Evolutionary conservation across 2,113 vertebrate species (phyloP), one percentile per base, ranked within the genome.

Genomic region (Sturnus vulgaris): DNA sequence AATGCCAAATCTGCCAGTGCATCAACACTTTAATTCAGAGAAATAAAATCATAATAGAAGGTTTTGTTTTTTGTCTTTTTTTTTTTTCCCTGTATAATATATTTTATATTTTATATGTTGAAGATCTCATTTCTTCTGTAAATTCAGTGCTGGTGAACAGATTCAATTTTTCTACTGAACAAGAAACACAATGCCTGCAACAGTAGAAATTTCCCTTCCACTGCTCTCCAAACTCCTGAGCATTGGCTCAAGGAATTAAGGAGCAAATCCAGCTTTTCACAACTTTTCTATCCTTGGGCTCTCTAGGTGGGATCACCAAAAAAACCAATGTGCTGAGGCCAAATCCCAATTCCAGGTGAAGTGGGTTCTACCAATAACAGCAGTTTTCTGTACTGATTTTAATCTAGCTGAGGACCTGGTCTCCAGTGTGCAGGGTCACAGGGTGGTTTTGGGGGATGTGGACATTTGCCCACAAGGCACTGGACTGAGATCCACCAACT

Each of bases 401-500:
- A 72, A 69, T 56, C 28, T 37, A 78, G 30, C 42, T 56, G 68
- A 96, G 79, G 68, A 70, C 37, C 68, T 64, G 39, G 52, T 91
- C 42, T 78, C 39, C n/a, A 37, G 24, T 17, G 28, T 68, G 61
- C 44, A 31, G 42, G 59, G 30, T 2, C 15, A 12, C 10, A 76
- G 50, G 61, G 61, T 88, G 68, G 85, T 75, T 92, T 95, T 93
- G 71, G 49, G 49, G 61, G 68, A 60, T 90, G 82, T 79, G 86
- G 75, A 84, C 75, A 24, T 50, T 81, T 83, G 73, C 16, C 86
- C 92, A 92, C 15, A 44, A 96, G 93, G 93, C 92, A 96, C 93
- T 95, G 90, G 93, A 64, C 52, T 88, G 92, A 95, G 82, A 93
- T 90, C 83, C 84, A 96, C 88, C 76, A 94, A 91, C 86, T 93